Evolutionary conservation across 2,888 invertebrate species (phyloP).

Genomic region (Chaitophorus viminalis): DNA sequence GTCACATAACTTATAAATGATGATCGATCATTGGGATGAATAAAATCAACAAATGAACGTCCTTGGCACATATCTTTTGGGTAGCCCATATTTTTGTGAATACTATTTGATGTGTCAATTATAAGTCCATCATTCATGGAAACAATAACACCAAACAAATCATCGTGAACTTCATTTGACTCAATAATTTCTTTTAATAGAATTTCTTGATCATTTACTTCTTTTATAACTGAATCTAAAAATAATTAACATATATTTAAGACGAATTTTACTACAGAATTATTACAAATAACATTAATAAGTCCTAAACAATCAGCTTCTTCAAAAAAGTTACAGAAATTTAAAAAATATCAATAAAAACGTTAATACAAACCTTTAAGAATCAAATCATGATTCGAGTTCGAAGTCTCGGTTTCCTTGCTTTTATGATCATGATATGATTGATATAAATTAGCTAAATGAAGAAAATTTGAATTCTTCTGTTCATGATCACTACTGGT

Average conservation of each 20-base stretch:
- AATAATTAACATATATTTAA: neutral
- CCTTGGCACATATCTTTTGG: slow-evolving; percentile 88
- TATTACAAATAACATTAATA: too few species aligned
- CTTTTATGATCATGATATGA: slow-evolving; percentile 28
- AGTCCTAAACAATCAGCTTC: neutral
- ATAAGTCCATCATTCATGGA: slow-evolving; percentile 87
- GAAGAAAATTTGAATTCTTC: slow-evolving; percentile 25
- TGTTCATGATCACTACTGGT: neutral
- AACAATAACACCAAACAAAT: slow-evolving; percentile 78
- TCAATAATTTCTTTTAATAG: slow-evolving; percentile 71
- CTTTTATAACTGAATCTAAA: slow-evolving; percentile 64
- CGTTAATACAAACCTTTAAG: slow-evolving; percentile 8
- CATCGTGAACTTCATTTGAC: slow-evolving; percentile 65
- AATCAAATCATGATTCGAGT: neutral
- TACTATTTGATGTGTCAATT: slow-evolving; percentile 77
- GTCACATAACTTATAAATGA: slow-evolving; percentile 83
- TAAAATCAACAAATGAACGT: slow-evolving; percentile 85
- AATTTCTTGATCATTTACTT: slow-evolving; percentile 49
- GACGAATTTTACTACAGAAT: too few species aligned
- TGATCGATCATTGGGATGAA: slow-evolving; percentile 80
- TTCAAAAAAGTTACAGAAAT: neutral
- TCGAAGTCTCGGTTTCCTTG: neutral
- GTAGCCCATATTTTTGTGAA: slow-evolving; percentile 79
- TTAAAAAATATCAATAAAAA: neutral
- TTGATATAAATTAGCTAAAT: slow-evolving; percentile 36